Base-by-base conservation (phyloP, 1,140 invertebrate genomes). In the Macrobrachium rosenbergii region DNA sequence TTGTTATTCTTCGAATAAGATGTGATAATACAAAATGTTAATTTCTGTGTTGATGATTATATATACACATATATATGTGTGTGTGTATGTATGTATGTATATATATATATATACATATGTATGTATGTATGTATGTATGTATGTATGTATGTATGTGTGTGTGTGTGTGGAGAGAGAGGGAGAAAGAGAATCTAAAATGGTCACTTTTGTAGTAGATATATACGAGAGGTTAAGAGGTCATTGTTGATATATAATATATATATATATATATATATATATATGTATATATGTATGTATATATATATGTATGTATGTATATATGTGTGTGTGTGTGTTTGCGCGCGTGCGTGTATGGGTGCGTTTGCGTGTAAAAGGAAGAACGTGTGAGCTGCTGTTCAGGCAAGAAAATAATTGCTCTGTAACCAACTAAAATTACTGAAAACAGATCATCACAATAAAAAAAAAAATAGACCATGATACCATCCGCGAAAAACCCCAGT, bases 221-320 rank as follows among this genome's bases (percentile, higher is more conserved):
- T 37, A 37, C 28, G 28, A 37, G 28, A 37, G 28, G 28, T 37
- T 37, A 37, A 37, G 3, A 37, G 1, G 28, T 37, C 28, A 37
- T 37, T 67, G 8, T 67, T 14, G 11, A 67, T 67, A 67, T 8
- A 67, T 67, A 67, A 64, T 64, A 64, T 64, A 23, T 64, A 23
- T 64, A 23, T 64, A 23, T 64, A 23, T 64, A 64, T n/a, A 64
- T 64, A 64, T 64, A n/a, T n/a, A 64, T 64, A 14, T 64, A 64
- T 64, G 6, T 21, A 67, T 67, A 67, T 67, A 67, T 67, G 7
- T 21, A 67, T 67, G 8, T 21, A 67, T 67, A 67, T 67, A 67
- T 67, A 67, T 67, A 67, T 67, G 8, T 67, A 67, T 67, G 8
- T 67, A 67, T 67, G 8, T 67, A 67, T 67, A 67, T 67, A 5